Percentiles rank a stretch among this genome's conserved stretches.
Evolutionary conservation across 2,113 vertebrate genomes (phyloP).

Genomic region (Atlantisia rogersi): DNA sequence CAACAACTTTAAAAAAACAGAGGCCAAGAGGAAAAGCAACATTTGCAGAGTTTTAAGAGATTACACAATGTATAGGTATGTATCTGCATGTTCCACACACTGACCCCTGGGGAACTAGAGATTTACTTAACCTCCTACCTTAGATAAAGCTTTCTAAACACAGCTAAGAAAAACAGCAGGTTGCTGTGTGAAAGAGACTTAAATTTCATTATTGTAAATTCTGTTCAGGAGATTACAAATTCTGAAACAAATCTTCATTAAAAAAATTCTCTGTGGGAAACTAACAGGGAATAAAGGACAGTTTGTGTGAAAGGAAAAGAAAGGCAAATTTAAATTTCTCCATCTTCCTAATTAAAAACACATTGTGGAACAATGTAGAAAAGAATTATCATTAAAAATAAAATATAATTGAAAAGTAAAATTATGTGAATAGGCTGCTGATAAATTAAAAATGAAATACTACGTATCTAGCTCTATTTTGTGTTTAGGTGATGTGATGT

Average conservation of each 20-base stretch:
- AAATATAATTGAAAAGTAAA: slow-evolving; percentile 21
- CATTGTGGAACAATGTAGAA: neutral
- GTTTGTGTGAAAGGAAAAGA: slow-evolving; percentile 31
- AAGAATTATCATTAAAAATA: neutral
- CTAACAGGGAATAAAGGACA: slow-evolving; percentile 55
- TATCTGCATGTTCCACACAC: neutral
- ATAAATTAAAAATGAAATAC: neutral
- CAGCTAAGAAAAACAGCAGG: slow-evolving; percentile 16
- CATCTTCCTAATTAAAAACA: slow-evolving; percentile 36
- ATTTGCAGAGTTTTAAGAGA: neutral
- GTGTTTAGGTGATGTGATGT: neutral
- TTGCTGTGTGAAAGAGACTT: neutral
- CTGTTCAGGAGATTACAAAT: slow-evolving; percentile 52
- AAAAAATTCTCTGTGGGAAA: slow-evolving; percentile 62
- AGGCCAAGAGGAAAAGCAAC: neutral
- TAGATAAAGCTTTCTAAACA: slow-evolving; percentile 39
- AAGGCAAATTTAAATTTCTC: slow-evolving; percentile 42
- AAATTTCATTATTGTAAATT: slow-evolving; percentile 28
- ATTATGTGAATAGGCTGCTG: neutral
- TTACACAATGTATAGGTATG: neutral
- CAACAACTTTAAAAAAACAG: neutral
- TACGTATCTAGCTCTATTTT: neutral
- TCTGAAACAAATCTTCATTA: slow-evolving; percentile 53
- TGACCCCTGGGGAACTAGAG: neutral
- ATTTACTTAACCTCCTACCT: slow-evolving; percentile 27